Base-by-base conservation (phyloP, 2,888 invertebrate genomes). In the Polymixis flavicincta region DNA sequence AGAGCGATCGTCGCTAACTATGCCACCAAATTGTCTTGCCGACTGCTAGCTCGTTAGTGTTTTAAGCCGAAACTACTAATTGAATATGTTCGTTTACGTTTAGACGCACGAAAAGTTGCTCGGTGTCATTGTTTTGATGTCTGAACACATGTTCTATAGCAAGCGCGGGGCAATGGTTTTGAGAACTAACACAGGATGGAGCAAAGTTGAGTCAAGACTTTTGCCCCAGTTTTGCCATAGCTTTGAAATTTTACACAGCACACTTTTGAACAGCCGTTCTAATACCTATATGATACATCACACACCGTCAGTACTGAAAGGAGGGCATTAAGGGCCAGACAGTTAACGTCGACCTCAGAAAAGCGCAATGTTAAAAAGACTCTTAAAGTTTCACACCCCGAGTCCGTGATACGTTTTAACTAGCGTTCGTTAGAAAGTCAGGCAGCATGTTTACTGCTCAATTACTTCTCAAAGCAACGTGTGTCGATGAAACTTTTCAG, bases 31-130 rank as follows among this genome's bases (percentile, higher is more conserved):
- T 88, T 89, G 84, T 90, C 87, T 88, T 85, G 78, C 82, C 75
- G 85, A 85, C 76, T 81, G 84, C 86, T 86, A 80, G 78, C 84
- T 90, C 88, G 87, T 91, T 90, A 89, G 87, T 85, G 83, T 85
- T 89, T 86, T 83, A 73, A 83, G 78, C 85, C 84, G 78, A 83
- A 86, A 88, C 87, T 82, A 86, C 85, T 87, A 89, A 90, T 90
- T 89, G 87, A 87, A 89, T 89, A 83, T 76, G 74, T 84, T 83
- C 84, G 80, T 84, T 84, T 83, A 61, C 65, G 80, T 85, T 86
- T 82, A 72, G 54, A 75, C 61, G 68, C 81, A 84, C 67, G 71
- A 66, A n/a, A 55, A 59, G 70, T 76, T 61, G 14, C 25, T 32
- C 25, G 8, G 5, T 32, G 19, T 22, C 50, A 83, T 57, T 60